A percentile compares a stretch with the other conserved stretches of the same genome.
Evolutionary conservation across 2,797 vertebrate species (phyloP).

Genomic region (Sebastolobus alascanus): DNA sequence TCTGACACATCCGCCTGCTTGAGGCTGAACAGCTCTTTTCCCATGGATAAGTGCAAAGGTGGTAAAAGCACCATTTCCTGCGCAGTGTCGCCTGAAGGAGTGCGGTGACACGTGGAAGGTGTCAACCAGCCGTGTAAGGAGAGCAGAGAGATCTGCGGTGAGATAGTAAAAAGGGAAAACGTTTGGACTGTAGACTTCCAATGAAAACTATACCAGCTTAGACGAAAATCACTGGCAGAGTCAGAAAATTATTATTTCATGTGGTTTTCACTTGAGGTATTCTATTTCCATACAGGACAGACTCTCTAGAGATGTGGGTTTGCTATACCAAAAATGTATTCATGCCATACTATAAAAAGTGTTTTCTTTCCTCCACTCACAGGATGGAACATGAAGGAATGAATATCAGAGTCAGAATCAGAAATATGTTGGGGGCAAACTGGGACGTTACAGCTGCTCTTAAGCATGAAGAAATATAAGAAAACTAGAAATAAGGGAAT

Average conservation of each 20-base stretch:
- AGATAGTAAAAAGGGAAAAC: not conserved
- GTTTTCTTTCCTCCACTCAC: not conserved
- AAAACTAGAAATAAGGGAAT: too few relatives aligned
- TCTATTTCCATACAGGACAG: not conserved
- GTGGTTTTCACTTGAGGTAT: not conserved
- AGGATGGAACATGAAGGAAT: not conserved
- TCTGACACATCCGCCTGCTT: not conserved
- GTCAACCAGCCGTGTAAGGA: slow-evolving; percentile 16
- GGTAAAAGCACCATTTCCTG: slow-evolving; percentile 56
- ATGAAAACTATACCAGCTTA: not conserved
- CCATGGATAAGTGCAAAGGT: slow-evolving; percentile 37
- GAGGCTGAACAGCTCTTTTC: slow-evolving; percentile 22
- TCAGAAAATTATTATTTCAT: not conserved
- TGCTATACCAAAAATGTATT: not conserved
- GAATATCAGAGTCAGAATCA: not conserved
- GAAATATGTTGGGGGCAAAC: too few relatives aligned
- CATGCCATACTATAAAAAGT: not conserved
- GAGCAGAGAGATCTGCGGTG: slow-evolving; percentile 2
- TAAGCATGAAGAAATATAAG: too few relatives aligned
- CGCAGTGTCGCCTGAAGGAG: slow-evolving; percentile 37
- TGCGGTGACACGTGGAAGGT: slow-evolving; percentile 53
- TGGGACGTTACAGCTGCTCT: too few relatives aligned
- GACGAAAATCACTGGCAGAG: not conserved
- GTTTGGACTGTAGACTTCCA: not conserved
- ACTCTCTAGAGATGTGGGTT: not conserved